Percentiles rank a stretch among this genome's conserved stretches.
These are phyloP conservation scores for Hyles vespertilio DNA, from an alignment of 1,140 invertebrate species.

Conservation along the genomic window DNA sequence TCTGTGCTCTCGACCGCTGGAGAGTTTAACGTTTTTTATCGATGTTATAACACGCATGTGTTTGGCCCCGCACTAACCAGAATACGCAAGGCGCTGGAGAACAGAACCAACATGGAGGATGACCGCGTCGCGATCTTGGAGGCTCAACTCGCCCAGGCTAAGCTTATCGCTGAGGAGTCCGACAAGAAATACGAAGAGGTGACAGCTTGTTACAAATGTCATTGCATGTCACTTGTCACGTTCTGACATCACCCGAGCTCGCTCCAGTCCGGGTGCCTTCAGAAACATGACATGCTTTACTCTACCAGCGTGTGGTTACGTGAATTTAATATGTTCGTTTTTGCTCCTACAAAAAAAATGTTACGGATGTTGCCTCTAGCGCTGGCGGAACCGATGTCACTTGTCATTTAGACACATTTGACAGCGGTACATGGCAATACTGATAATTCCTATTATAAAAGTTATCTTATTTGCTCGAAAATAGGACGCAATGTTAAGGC, in stretches of 20 bases:
- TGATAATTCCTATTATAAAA: too few relatives aligned
- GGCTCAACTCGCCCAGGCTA: conserved; percentile 95
- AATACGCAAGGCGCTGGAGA: conserved; percentile 99
- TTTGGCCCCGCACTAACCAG: conserved; percentile 80
- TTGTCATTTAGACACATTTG: conserved; percentile 2
- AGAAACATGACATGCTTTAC: conserved; percentile 2
- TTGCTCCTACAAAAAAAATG: conserved; percentile 4
- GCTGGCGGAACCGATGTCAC: neutral
- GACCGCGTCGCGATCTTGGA: conserved; percentile 96
- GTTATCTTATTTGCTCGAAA: too few relatives aligned
- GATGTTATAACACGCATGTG: conserved; percentile 72
- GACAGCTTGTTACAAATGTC: conserved; percentile 38
- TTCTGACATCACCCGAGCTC: neutral
- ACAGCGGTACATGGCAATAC: conserved; percentile 1
- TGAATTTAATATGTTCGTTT: neutral
- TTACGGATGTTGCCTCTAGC: neutral
- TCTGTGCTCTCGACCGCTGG: too few relatives aligned
- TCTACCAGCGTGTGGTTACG: neutral
- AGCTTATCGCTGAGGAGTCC: conserved; percentile 98
- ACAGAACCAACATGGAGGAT: conserved; percentile 98
- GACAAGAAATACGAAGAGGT: conserved; percentile 99
- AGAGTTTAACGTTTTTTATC: conserved; percentile 29
- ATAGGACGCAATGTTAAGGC: too few relatives aligned
- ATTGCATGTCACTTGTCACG: neutral
- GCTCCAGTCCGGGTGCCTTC: neutral